These are phyloP conservation scores for Acipenser transmontanus DNA, from an alignment of 2,797 vertebrate species.

Conservation along the genomic window DNA sequence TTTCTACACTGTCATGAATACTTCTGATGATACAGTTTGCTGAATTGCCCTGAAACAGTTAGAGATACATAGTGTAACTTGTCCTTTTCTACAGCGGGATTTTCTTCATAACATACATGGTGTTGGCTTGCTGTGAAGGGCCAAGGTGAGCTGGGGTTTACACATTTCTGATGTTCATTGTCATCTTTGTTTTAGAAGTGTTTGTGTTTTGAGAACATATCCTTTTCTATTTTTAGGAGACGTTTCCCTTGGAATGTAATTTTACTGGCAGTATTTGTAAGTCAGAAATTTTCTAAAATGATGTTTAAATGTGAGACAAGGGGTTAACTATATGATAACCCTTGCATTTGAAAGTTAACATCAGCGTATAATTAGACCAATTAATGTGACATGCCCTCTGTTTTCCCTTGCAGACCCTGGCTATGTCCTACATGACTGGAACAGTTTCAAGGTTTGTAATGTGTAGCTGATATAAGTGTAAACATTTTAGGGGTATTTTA, in stretches of 20 bases:
- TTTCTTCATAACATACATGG: conserved; percentile 76
- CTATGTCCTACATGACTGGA: conserved; percentile 86
- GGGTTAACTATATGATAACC: no score
- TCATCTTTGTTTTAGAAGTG: not conserved
- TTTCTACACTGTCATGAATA: no score
- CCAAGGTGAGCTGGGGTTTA: conserved; percentile 66
- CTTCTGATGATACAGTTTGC: no score
- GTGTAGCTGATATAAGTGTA: no score
- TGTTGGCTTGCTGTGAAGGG: conserved; percentile 79
- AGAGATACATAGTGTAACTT: not conserved
- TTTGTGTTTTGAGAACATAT: not conserved
- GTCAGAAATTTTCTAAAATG: conserved; percentile 40
- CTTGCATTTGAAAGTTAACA: not conserved
- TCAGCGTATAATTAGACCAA: not conserved
- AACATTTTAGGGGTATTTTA: no score
- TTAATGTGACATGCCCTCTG: not conserved
- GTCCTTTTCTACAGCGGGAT: conserved; percentile 59
- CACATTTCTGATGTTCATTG: not conserved
- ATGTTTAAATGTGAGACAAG: not conserved
- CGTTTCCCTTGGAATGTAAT: conserved; percentile 87
- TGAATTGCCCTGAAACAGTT: no score
- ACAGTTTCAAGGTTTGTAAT: conserved; percentile 77
- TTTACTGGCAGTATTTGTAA: conserved; percentile 80
- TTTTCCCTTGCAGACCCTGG: conserved; percentile 66
- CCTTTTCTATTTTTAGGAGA: conserved; percentile 58